Conservation (phyloP, 2,888 invertebrate genomes). For the Lepas anatifera region DNA sequence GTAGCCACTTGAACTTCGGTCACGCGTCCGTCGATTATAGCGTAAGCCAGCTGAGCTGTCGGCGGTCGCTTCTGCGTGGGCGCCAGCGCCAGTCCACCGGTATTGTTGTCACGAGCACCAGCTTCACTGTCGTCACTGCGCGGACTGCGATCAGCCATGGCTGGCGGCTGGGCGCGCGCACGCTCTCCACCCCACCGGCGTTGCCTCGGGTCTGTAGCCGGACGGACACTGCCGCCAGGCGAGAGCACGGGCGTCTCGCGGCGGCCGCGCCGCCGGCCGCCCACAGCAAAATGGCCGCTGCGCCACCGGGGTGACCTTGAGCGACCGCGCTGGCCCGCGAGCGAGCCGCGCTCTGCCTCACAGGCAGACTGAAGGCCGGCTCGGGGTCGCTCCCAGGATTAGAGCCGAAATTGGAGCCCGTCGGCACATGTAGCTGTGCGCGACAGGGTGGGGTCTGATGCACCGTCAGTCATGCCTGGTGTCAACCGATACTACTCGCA, state of each 20-base stretch:
- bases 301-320: not conserved
- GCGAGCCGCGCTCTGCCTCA: no score
- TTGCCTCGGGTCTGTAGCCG: no score
- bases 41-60: not conserved
- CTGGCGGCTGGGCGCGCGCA: not conserved
- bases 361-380: slow-evolving; percentile 1
- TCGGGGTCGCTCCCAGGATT: no score
- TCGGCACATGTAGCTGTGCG: no score
- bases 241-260: no score
- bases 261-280: not conserved
- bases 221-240: no score
- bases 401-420: no score
- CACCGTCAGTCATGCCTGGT: no score
- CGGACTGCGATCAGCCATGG: not conserved
- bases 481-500: no score
- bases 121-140: not conserved
- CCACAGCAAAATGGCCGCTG: not conserved
- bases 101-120: not conserved
- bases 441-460: no score
- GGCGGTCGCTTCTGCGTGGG: not conserved
- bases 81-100: not conserved
- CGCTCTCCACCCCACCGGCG: no score
- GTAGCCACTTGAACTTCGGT: slow-evolving; percentile 4
- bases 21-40: slow-evolving; percentile 12
- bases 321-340: not conserved